Evolutionary conservation across 92 coral and sea anemone species (phyloP).

Genomic region (Micromussa lordhowensis): DNA sequence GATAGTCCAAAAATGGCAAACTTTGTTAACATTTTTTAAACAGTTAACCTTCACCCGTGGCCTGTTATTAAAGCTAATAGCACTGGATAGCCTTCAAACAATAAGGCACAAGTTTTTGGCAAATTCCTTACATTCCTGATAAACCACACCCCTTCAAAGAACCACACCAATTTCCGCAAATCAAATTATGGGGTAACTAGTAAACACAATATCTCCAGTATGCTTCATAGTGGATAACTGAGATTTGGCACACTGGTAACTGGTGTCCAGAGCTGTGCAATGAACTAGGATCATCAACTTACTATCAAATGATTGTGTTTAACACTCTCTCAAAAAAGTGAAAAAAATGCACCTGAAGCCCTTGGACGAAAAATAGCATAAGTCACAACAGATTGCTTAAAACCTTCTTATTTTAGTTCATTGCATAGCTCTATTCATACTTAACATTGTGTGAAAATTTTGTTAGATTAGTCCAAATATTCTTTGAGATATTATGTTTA

Average conservation of each 20-base stretch:
- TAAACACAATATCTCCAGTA: too few relatives aligned
- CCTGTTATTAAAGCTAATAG: too few relatives aligned
- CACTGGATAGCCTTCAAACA: too few relatives aligned
- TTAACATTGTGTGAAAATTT: too few relatives aligned
- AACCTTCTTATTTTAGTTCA: too few relatives aligned
- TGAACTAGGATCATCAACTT: constrained; percentile 38
- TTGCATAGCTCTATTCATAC: too few relatives aligned
- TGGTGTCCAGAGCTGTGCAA: constrained; percentile 41
- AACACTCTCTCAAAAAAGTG: constrained; percentile 31
- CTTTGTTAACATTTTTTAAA: too few relatives aligned
- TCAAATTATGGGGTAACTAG: constrained; percentile 35
- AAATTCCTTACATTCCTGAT: constrained; percentile 42
- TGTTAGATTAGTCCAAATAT: too few relatives aligned
- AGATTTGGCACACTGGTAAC: constrained; percentile 41
- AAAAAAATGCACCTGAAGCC: constrained; percentile 14
- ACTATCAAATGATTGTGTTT: constrained; percentile 24
- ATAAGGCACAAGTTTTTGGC: constrained; percentile 28
- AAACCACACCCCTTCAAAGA: constrained; percentile 38
- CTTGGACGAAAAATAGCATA: constrained; percentile 14
- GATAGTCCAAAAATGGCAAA: too few relatives aligned
- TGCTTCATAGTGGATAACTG: too few relatives aligned
- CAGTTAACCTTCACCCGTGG: too few relatives aligned
- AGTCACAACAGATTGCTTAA: constrained; percentile 1
- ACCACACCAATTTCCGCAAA: constrained; percentile 43
- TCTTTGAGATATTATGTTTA: too few relatives aligned